A percentile compares a stretch with the other conserved stretches of the same genome.
Evolutionary conservation across 2,797 vertebrate genomes (phyloP).

Genomic region (Rhabdophis nuchalis): DNA sequence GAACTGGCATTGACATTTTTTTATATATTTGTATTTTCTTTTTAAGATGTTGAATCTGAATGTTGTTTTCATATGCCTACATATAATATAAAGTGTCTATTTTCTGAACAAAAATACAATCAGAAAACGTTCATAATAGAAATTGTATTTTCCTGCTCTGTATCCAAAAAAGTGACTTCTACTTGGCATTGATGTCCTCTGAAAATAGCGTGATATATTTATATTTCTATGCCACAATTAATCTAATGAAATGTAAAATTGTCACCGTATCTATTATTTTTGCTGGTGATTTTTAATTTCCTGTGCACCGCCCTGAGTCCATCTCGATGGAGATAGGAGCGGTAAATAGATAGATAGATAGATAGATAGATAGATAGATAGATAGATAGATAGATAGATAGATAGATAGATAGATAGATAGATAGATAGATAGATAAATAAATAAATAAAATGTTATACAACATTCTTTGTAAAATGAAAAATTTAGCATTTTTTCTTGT

Average conservation of each 20-base stretch:
- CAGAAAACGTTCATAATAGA: neutral
- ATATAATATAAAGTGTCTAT: neutral
- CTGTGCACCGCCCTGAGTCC: too few species aligned
- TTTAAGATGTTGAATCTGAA: neutral
- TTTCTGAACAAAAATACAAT: neutral
- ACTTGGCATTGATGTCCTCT: neutral
- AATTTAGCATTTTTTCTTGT: neutral
- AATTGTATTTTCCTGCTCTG: neutral
- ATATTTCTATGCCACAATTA: neutral
- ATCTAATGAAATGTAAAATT: neutral
- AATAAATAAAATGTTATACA: too few species aligned
- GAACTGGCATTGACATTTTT: neutral
- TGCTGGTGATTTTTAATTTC: too few species aligned
- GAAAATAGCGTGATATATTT: neutral
- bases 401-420: too few species aligned
- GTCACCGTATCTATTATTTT: too few species aligned
- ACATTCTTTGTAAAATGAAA: neutral
- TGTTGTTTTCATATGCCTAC: neutral
- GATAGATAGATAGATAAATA: too few species aligned
- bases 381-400: too few species aligned
- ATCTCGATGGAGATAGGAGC: too few species aligned
- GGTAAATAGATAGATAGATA: too few species aligned
- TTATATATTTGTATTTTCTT: neutral
- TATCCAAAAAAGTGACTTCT: neutral
- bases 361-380: too few species aligned